Conservation (phyloP, 92 coral and sea anemone genomes). For the Ricordea florida region DNA sequence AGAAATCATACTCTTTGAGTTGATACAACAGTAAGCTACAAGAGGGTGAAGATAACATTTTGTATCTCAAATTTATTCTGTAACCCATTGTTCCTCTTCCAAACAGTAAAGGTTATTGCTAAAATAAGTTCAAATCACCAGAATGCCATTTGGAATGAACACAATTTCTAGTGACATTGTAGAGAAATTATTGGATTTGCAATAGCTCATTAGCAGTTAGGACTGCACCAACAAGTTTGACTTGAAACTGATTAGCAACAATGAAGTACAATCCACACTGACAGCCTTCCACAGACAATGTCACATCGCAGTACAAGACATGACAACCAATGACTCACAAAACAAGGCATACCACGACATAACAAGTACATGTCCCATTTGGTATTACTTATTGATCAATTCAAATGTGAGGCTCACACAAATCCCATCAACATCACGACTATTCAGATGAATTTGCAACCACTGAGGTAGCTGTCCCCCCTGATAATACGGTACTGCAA, state of each 20-base stretch:
- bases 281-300: constrained; percentile 24
- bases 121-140: too few relatives aligned
- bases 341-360: neutral
- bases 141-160: too few relatives aligned
- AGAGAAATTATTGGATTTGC: too few relatives aligned
- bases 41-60: too few relatives aligned
- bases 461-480: constrained; percentile 15
- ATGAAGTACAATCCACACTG: neutral
- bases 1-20: too few relatives aligned
- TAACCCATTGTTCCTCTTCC: too few relatives aligned
- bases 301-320: constrained; percentile 12
- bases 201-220: neutral
- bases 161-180: too few relatives aligned
- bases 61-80: too few relatives aligned
- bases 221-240: constrained; percentile 11
- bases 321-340: constrained; percentile 8
- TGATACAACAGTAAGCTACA: too few relatives aligned
- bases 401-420: constrained; percentile 13
- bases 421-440: constrained; percentile 12
- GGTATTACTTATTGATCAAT: neutral
- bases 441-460: neutral
- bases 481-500: neutral
- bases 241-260: constrained; percentile 5
- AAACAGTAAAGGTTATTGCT: too few relatives aligned
- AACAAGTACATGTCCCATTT: neutral